Evolutionary conservation across 2,113 vertebrate species (phyloP), one percentile per base, ranked within the genome.

Genomic region (Oenanthe oenanthe): DNA sequence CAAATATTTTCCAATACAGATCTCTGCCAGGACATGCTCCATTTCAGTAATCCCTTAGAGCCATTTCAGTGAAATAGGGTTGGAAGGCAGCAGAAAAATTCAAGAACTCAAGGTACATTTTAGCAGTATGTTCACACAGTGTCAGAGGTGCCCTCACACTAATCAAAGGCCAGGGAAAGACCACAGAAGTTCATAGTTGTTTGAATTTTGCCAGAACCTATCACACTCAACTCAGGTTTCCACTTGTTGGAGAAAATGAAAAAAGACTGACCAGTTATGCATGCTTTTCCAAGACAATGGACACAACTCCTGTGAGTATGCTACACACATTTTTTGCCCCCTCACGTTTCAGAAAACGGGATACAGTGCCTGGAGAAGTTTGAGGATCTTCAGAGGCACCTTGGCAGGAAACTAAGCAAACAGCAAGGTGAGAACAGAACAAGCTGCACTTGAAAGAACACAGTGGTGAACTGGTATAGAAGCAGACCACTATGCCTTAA

Each of bases 1-100:
- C 78, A 93, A 93, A 63, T 94, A 92, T 74, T 96, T 95, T 92
- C 76, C 87, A 85, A 25, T 60, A 83, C 38, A 89, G 78, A 58
- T 36, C 16, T 70, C 43, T 88, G 92, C 88, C 93, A 95, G 65
- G 43, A 54, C 43, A 88, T 15, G 48, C n/a, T 88, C 48, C 51
- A n/a, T 80, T 82, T 79, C 67, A 63, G 75, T 43, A 94, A 88
- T 51, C 38, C 51, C 75, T 53, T 42, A 72, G 53, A 91, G 45
- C 5, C 13, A 56, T 65, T 88, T 70, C 53, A 79, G 56, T 26
- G 56, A 82, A 76, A 61, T 0, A 28, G 18, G 9, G 36, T 12
- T 71, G 53, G 40, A 22, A 16, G 25, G 32, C 19, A 89, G 45
- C 26, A 89, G 42, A 58, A 78, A 78, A 25, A 65, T 16, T 76